Evolutionary conservation across 2,113 vertebrate genomes (phyloP), one percentile per base, ranked within the genome.

Genomic region (Equus quagga): DNA sequence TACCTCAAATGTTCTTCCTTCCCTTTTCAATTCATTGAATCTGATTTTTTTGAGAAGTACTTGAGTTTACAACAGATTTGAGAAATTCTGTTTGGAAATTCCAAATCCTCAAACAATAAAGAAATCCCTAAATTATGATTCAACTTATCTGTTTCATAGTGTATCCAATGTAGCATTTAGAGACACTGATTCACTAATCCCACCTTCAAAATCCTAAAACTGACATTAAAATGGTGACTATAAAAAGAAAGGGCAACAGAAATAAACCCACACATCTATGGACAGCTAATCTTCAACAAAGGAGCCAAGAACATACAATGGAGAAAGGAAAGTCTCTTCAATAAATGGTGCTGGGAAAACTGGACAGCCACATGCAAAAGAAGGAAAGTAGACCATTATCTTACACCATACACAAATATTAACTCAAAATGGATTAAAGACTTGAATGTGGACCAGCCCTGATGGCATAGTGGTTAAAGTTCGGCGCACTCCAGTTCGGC

Each of bases 171-270:
- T 36, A 95, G 69, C n/a, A 92, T 83, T 89, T 92, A 41, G 67
- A 88, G 83, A 62, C 31, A 91, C n/a, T 81, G 19, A 81, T 46
- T 87, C 67, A 87, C 41, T 49, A 73, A 86, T 58, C 58, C 28
- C 17, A 80, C 60, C 54, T 86, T 79, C 69, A 73, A 72, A 94
- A 65, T 80, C 86, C 73, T 80, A 94, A 86, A 91, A 86, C 19
- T 67, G 41, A 56, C 75, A 81, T 86, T 10, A 90, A 83, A 93
- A 76, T 83, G 36, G 21, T 72, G 19, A 58, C 41, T 91, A 44
- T 93, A 76, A 85, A 84, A 44, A 79, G 31, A 54, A 60, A 41
- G 7, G 23, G 13, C 11, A 54, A 54, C 51, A 54, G 51, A 54
- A 54, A 54, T 54, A 54, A 14, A 54, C 3, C 51, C 51, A 54